phyloP scores from a whole-genome alignment of 2,797 vertebrate genomes.

The Crenichthys baileyi region DNA sequence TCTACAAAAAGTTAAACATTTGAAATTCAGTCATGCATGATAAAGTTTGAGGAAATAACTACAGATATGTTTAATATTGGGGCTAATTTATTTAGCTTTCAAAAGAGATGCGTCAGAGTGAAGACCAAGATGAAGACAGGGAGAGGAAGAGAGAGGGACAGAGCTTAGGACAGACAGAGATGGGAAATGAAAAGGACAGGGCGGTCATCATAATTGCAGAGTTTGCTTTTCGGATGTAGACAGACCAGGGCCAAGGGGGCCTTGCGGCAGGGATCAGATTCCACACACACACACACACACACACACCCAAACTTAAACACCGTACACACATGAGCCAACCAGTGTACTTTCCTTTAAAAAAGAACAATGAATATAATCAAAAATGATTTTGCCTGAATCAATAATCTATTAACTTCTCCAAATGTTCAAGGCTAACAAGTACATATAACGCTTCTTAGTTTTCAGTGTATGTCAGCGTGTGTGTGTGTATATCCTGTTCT shows the following conservation, averaged over 20 bases:
- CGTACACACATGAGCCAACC: constrained; percentile 9
- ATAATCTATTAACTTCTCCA: constrained; percentile 27
- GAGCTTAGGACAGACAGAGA: constrained; percentile 51
- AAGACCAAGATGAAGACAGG: constrained; percentile 32
- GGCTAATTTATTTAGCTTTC: constrained; percentile 28
- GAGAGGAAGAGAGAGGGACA: constrained; percentile 17
- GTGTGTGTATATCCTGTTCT: constrained; percentile 26
- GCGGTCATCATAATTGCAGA: constrained; percentile 81
- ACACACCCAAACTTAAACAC: constrained; percentile 46
- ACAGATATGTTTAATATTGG: background rate
- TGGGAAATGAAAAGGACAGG: constrained; percentile 80
- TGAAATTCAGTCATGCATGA: background rate
- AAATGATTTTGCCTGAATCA: constrained; percentile 36
- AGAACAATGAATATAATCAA: constrained; percentile 14
- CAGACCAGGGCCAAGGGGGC: constrained; percentile 77
- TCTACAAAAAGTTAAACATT: background rate
- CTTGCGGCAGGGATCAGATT: constrained; percentile 74
- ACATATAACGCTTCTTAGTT: constrained; percentile 2
- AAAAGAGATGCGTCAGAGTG: constrained; percentile 27
- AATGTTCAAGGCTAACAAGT: constrained; percentile 43
- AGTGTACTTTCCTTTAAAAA: constrained; percentile 34
- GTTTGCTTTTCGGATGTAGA: constrained; percentile 82
- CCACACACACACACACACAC: constrained; percentile 69
- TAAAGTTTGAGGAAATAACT: constrained; percentile 4
- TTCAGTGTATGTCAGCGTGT: constrained; percentile 20